These are phyloP conservation scores for Cariama cristata DNA, from an alignment of 2,113 vertebrate species.

Conservation along the genomic window DNA sequence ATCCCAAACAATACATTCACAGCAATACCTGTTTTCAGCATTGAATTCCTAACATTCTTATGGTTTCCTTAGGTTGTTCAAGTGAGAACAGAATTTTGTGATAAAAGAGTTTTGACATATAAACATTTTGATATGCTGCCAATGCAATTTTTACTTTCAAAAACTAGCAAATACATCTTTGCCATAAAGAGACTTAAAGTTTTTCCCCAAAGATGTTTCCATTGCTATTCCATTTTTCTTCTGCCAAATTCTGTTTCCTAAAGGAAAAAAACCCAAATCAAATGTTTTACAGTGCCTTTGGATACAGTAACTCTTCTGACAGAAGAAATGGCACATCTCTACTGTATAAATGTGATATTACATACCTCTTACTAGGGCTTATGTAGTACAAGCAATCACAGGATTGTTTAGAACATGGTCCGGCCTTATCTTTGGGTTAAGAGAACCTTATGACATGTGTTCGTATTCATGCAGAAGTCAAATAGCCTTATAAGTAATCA, in stretches of 20 bases:
- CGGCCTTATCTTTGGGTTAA: neutral
- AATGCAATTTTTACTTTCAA: conserved; percentile 17
- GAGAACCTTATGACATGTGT: neutral
- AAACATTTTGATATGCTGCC: conserved; percentile 7
- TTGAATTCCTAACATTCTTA: neutral
- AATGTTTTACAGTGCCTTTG: neutral
- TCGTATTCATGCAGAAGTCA: neutral
- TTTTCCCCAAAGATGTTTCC: neutral
- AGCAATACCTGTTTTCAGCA: neutral
- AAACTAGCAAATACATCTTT: neutral
- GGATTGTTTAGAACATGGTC: neutral
- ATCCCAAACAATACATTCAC: neutral
- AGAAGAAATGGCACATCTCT: neutral
- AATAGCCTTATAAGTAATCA: neutral
- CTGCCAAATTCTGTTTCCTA: neutral
- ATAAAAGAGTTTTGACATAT: neutral
- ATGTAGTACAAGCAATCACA: neutral
- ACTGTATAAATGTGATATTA: neutral
- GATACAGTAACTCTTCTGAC: neutral
- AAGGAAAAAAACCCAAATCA: neutral
- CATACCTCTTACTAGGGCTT: neutral
- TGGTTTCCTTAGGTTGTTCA: neutral
- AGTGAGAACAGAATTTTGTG: neutral
- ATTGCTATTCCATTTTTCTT: neutral
- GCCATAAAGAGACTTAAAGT: neutral